phyloP scores from a whole-genome alignment of 2,888 invertebrate species.

The Acrocera orbiculus region DNA sequence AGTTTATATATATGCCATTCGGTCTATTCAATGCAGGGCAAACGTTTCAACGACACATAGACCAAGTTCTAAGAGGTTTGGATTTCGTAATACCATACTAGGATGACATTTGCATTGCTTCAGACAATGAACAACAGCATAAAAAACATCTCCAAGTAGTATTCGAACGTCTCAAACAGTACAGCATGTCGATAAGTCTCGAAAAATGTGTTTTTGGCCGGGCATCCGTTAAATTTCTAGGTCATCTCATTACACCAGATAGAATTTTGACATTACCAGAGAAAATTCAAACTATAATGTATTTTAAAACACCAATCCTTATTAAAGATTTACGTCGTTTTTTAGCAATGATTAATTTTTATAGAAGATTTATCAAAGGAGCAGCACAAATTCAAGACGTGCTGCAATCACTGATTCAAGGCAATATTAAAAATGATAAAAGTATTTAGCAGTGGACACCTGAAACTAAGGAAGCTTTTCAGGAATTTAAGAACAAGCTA shows the following conservation, averaged over 20 bases:
- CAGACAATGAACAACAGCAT: conserved; percentile 10
- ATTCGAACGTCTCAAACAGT: too few relatives aligned
- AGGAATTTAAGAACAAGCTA: background rate
- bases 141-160: conserved; percentile 10
- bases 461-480: background rate
- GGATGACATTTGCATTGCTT: conserved; percentile 15
- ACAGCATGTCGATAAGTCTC: too few relatives aligned
- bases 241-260: too few relatives aligned
- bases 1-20: conserved; percentile 18
- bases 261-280: too few relatives aligned
- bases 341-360: conserved; percentile 1
- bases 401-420: too few relatives aligned
- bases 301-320: background rate
- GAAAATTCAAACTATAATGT: too few relatives aligned
- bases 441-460: background rate
- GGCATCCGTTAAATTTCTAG: too few relatives aligned
- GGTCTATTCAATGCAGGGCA: conserved; percentile 20
- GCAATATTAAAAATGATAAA: background rate
- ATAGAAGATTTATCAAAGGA: too few relatives aligned
- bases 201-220: too few relatives aligned
- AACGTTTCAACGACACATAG: conserved; percentile 19
- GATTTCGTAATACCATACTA: conserved; percentile 13
- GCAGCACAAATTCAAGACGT: background rate
- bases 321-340: background rate
- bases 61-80: conserved; percentile 14